phyloP scores from a whole-genome alignment of 2,888 invertebrate species.

The Miltochrista miniata region DNA sequence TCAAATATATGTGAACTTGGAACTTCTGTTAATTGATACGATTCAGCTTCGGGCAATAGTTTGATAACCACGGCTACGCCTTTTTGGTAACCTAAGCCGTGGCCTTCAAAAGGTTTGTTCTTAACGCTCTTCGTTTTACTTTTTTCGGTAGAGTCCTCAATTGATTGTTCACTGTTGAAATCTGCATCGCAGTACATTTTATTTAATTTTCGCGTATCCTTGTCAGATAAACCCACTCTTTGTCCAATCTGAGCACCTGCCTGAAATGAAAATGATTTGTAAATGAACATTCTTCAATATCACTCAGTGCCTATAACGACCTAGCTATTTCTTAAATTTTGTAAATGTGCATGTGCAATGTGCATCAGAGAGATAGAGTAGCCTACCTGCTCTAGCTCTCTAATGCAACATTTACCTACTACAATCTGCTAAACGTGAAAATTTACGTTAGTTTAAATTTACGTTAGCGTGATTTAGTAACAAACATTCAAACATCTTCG shows the following conservation, averaged over 20 bases:
- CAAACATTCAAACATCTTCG: no score
- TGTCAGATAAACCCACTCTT: slow-evolving; percentile 81
- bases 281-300: no score
- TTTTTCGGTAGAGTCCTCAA: slow-evolving; percentile 37
- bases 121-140: slow-evolving; percentile 55
- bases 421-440: no score
- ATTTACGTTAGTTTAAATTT: no score
- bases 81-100: slow-evolving; percentile 77
- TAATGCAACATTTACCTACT: no score
- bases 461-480: no score
- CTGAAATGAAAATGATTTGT: slow-evolving; percentile 36
- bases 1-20: slow-evolving; percentile 67
- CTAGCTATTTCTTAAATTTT: no score
- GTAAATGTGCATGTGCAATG: no score
- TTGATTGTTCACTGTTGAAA: slow-evolving; percentile 49
- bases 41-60: slow-evolving; percentile 63
- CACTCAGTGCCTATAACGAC: no score
- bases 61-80: slow-evolving; percentile 78
- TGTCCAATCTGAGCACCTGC: slow-evolving; percentile 81
- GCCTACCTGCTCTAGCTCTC: no score
- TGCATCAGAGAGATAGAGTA: no score
- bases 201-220: slow-evolving; percentile 82
- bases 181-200: slow-evolving; percentile 83
- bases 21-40: slow-evolving; percentile 55
- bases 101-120: slow-evolving; percentile 74